Percentiles rank a stretch among this genome's conserved stretches.
Conservation (phyloP, 2,888 invertebrate species). For the Drosophila kuntzei region DNA sequence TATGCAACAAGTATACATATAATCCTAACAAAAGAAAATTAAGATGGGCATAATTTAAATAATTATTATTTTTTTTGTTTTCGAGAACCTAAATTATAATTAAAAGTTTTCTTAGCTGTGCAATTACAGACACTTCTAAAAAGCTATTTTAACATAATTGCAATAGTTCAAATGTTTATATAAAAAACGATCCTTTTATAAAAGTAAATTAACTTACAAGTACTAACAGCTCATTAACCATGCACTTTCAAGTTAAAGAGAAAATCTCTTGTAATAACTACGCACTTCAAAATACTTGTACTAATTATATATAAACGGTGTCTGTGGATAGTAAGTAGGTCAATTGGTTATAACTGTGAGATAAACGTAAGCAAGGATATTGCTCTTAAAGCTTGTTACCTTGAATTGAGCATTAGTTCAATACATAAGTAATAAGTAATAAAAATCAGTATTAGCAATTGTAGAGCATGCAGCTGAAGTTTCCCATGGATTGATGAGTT, state of each 20-base stretch:
- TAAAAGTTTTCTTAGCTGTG: too few species aligned
- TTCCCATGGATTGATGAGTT: constrained; percentile 13
- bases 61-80: too few species aligned
- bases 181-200: too few species aligned
- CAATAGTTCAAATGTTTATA: too few species aligned
- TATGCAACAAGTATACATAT: too few species aligned
- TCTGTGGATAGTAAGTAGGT: neutral
- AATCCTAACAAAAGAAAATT: too few species aligned
- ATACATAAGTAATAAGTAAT: neutral
- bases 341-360: neutral
- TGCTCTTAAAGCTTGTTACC: neutral
- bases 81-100: too few species aligned
- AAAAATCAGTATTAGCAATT: neutral
- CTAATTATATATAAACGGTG: neutral
- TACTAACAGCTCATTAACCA: neutral
- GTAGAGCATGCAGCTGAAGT: constrained; percentile 17
- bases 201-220: too few species aligned
- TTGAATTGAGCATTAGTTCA: neutral
- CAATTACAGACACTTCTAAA: too few species aligned
- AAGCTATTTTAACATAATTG: too few species aligned
- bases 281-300: neutral
- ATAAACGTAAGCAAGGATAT: neutral
- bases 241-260: neutral
- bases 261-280: neutral
- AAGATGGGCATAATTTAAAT: too few species aligned